Conservation (phyloP, 2,797 vertebrate species). For the Propithecus perrieri region DNA sequence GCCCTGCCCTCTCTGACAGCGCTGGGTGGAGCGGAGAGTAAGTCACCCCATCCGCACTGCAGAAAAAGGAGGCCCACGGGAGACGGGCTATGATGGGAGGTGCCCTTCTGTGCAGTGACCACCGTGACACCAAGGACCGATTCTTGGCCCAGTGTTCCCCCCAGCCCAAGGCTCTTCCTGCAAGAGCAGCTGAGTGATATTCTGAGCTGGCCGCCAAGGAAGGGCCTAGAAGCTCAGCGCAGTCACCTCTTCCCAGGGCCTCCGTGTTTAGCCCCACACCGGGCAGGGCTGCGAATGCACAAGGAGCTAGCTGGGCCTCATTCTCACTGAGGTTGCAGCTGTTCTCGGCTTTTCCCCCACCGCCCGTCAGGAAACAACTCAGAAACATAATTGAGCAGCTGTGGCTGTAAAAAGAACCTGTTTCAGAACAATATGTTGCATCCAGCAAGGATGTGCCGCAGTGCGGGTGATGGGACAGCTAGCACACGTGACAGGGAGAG, state of each 20-base stretch:
- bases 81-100: background rate
- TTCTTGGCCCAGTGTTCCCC: background rate
- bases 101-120: background rate
- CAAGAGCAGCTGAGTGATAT: background rate
- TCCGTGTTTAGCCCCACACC: background rate
- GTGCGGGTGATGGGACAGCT: background rate
- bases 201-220: background rate
- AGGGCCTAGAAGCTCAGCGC: background rate
- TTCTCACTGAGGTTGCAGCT: constrained; percentile 66
- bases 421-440: background rate
- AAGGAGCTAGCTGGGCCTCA: background rate
- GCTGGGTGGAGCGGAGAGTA: background rate
- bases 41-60: background rate
- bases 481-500: background rate
- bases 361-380: constrained; percentile 57
- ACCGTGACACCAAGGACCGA: background rate
- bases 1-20: background rate
- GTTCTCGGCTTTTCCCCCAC: constrained; percentile 65
- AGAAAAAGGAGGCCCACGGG: accelerated
- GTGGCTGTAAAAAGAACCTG: constrained; percentile 69
- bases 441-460: background rate
- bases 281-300: background rate
- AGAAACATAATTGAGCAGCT: constrained; percentile 77
- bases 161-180: background rate
- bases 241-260: background rate